A percentile compares a stretch with the other conserved stretches of the same genome.
Conservation (phyloP, 2,113 vertebrate genomes). For the Fregetta grallaria region DNA sequence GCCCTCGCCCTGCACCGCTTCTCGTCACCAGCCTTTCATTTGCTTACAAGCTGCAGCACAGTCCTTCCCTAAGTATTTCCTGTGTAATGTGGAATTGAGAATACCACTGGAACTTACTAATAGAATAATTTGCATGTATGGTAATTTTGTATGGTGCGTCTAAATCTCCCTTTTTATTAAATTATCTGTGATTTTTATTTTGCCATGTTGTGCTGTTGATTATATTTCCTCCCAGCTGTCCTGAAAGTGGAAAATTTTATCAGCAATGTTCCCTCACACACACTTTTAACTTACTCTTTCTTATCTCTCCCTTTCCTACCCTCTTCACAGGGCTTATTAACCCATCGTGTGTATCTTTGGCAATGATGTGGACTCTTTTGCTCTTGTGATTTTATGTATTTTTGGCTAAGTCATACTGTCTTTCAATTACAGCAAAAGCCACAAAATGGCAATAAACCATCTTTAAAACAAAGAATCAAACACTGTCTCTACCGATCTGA, state of each 20-base stretch:
- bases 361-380: not conserved
- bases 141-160: not conserved
- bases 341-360: not conserved
- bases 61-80: not conserved
- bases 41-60: not conserved
- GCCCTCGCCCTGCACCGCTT: not conserved
- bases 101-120: not conserved
- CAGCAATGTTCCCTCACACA: not conserved
- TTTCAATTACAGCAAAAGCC: not conserved
- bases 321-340: not conserved
- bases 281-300: not conserved
- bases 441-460: not conserved
- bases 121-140: not conserved
- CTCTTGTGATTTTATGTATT: not conserved
- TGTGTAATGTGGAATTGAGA: not conserved
- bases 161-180: not conserved
- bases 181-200: not conserved
- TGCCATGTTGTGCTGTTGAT: not conserved
- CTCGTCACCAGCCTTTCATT: not conserved
- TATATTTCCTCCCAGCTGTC: not conserved
- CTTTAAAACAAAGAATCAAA: not conserved
- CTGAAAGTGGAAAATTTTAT: not conserved
- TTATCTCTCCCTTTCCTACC: not conserved
- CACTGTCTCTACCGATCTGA: not conserved
- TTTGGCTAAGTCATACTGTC: not conserved